phyloP scores from a whole-genome alignment of 2,113 vertebrate species.

The Riparia riparia region DNA sequence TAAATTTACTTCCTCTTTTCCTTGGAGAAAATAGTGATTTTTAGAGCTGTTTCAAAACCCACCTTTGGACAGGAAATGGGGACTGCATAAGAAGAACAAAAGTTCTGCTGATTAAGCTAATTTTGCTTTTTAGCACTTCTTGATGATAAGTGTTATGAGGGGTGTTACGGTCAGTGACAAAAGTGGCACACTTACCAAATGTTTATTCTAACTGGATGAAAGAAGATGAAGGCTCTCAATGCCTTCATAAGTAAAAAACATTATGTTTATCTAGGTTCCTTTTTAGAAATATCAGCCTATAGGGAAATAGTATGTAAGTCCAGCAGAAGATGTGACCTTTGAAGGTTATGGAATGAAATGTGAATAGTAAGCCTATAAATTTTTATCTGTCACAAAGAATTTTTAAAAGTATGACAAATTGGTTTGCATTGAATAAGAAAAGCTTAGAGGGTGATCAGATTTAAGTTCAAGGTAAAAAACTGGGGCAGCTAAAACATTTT shows the following conservation, averaged over 20 bases:
- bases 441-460: neutral
- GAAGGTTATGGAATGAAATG: neutral
- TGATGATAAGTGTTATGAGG: neutral
- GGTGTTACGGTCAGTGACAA: neutral
- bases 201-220: neutral
- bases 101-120: neutral
- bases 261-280: neutral
- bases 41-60: neutral
- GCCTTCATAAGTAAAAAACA: neutral
- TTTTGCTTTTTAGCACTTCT: neutral
- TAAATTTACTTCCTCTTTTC: neutral
- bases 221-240: neutral
- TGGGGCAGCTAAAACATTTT: neutral
- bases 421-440: neutral
- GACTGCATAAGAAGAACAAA: neutral
- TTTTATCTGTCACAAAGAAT: neutral
- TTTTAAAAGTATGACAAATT: neutral
- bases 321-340: neutral
- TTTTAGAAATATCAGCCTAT: neutral
- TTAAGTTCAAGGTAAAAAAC: neutral
- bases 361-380: neutral
- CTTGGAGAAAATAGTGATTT: neutral
- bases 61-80: neutral
- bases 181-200: neutral
- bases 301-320: fast-evolving